Percentiles rank a stretch among this genome's conserved stretches.
These are phyloP conservation scores for Pollachius pollachius DNA, from an alignment of 2,113 vertebrate species.

Conservation along the genomic window DNA sequence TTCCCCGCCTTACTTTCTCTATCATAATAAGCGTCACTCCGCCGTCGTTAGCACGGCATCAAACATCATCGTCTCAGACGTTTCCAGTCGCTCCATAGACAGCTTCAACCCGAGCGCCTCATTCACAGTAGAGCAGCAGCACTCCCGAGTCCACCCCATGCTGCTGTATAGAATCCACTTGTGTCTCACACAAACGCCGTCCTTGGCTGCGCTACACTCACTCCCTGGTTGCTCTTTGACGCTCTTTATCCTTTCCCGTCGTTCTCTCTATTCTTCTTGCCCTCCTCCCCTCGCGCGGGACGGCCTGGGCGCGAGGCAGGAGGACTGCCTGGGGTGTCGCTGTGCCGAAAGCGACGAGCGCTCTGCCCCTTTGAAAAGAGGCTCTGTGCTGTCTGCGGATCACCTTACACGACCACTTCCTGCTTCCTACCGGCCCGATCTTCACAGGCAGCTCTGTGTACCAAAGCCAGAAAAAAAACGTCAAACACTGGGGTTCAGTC, in stretches of 20 bases:
- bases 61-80: no score
- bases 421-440: slow-evolving; percentile 72
- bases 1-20: background rate
- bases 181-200: background rate
- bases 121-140: no score
- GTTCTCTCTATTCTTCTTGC: slow-evolving; percentile 27
- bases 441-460: slow-evolving; percentile 76
- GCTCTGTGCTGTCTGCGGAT: slow-evolving; percentile 77
- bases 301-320: slow-evolving; percentile 8
- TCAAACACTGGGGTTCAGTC: slow-evolving; percentile 79
- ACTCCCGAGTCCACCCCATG: no score
- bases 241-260: slow-evolving; percentile 50
- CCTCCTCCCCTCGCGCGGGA: background rate
- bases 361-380: slow-evolving; percentile 71
- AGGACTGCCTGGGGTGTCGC: slow-evolving; percentile 75
- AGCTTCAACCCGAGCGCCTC: no score
- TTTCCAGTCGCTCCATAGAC: no score
- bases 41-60: no score
- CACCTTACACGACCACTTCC: slow-evolving; percentile 81
- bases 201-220: background rate
- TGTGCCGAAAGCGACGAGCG: slow-evolving; percentile 55
- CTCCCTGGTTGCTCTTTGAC: slow-evolving; percentile 12
- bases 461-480: slow-evolving; percentile 66
- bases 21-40: no score
- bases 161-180: no score